phyloP scores from a whole-genome alignment of 2,888 invertebrate genomes.

The Galeruca laticollis region DNA sequence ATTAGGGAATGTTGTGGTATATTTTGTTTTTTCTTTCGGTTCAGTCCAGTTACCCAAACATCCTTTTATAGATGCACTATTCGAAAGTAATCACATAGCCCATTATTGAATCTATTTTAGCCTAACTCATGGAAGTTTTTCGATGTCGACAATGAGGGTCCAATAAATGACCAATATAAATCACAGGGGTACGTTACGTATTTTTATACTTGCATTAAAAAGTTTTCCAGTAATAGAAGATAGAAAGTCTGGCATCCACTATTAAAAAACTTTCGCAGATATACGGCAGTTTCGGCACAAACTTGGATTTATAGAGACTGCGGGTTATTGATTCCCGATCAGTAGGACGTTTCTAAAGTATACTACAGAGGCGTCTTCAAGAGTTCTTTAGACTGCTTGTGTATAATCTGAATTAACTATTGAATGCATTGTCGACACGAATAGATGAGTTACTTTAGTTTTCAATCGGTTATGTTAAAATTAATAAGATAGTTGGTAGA shows the following conservation, averaged over 20 bases:
- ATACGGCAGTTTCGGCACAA: conserved; percentile 58
- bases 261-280: conserved; percentile 63
- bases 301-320: conserved; percentile 59
- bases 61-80: background rate
- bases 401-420: no score
- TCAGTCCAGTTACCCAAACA: background rate
- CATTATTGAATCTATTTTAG: background rate
- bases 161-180: conserved; percentile 52
- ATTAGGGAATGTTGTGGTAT: no score
- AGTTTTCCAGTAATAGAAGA: conserved; percentile 58
- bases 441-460: no score
- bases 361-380: conserved; percentile 43
- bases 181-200: conserved; percentile 51
- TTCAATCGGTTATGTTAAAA: no score
- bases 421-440: no score
- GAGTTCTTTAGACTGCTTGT: background rate
- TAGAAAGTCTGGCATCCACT: conserved; percentile 57
- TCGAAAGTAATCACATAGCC: background rate
- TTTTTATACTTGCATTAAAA: conserved; percentile 57
- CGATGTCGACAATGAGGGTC: conserved; percentile 42
- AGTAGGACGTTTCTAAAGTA: conserved; percentile 53
- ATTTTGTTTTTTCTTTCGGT: no score
- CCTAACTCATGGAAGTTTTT: conserved; percentile 3
- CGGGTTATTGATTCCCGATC: conserved; percentile 61
- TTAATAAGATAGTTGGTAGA: no score